Conservation (phyloP, 2,113 vertebrate species). For the Cryptoleucopteryx plumbea region DNA sequence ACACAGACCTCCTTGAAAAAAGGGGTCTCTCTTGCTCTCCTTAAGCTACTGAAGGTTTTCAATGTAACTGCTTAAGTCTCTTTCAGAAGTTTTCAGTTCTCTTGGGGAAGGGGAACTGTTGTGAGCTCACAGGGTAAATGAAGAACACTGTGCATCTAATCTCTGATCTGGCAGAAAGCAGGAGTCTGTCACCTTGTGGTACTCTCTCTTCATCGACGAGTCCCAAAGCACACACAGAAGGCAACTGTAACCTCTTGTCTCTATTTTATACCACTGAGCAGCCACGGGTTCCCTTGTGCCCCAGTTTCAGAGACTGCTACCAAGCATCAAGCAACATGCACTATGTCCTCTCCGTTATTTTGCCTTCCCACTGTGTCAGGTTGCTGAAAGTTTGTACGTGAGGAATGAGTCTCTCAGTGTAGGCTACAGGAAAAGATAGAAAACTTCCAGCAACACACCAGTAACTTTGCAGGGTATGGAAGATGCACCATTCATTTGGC, state of each 20-base stretch:
- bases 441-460: background rate
- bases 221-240: background rate
- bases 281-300: background rate
- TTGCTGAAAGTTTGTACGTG: fast-evolving
- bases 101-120: background rate
- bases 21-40: background rate
- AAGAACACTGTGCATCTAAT: background rate
- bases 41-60: background rate
- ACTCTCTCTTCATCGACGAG: background rate
- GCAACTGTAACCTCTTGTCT: background rate
- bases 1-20: background rate
- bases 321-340: background rate
- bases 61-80: background rate
- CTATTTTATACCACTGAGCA: background rate
- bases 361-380: background rate
- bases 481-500: background rate
- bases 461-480: background rate
- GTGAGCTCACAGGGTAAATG: fast-evolving
- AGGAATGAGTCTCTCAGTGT: background rate
- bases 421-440: background rate
- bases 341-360: fast-evolving
- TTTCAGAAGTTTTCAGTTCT: background rate
- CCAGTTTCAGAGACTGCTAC: background rate
- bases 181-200: background rate
- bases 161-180: background rate